Conservation (phyloP, 2,113 vertebrate species). For the Oryctolagus cuniculus region mOryCun1.1 NC_091438.1:107228501-107229000, state of each 20-base stretch:
- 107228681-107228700: background rate
- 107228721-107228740: background rate
- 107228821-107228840: background rate
- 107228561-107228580: background rate
- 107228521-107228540: no score
- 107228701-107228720: background rate
- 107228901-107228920: background rate
- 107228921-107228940: background rate
- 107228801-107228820: background rate
- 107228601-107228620: background rate
- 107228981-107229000: background rate
- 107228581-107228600: background rate
- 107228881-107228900: background rate
- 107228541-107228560: background rate
- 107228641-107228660: background rate
- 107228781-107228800: background rate
- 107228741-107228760: background rate
- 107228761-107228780: background rate
- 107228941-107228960: background rate
- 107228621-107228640: background rate
- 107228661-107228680: background rate
- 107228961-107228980: background rate
- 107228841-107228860: background rate
- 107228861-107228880: background rate
- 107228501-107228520: no score